A percentile compares a stretch with the other conserved stretches of the same genome.
Evolutionary conservation across 2,113 vertebrate genomes (phyloP).

Genomic region (Neogobius melanostomus): DNA sequence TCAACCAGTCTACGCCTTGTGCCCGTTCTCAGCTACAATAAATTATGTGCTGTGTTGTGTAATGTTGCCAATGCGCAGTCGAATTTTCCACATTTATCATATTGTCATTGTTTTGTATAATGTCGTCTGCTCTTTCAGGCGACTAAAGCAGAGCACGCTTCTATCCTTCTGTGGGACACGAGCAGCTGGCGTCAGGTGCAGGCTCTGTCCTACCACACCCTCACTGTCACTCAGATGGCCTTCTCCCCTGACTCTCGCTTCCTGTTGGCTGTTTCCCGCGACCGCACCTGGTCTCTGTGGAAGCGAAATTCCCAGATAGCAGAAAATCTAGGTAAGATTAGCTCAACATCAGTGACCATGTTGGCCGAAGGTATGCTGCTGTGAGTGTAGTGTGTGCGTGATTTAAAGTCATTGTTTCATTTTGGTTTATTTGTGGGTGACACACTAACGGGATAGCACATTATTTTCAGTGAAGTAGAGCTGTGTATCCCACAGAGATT

Average conservation of each 20-base stretch:
- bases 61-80: not conserved
- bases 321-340: constrained; percentile 60
- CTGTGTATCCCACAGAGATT: too few species aligned
- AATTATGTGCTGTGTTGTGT: not conserved
- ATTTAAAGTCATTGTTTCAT: too few species aligned
- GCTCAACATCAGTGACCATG: too few species aligned
- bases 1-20: not conserved
- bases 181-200: constrained; percentile 89
- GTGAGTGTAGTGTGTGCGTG: too few species aligned
- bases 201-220: constrained; percentile 85
- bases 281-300: constrained; percentile 97
- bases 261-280: constrained; percentile 91
- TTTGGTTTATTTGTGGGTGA: too few species aligned
- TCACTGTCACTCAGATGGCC: constrained; percentile 95
- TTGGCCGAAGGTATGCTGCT: too few species aligned
- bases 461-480: too few species aligned
- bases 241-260: constrained; percentile 89
- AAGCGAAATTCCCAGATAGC: constrained; percentile 60
- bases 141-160: constrained; percentile 91
- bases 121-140: constrained; percentile 74
- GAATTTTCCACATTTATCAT: not conserved
- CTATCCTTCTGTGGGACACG: constrained; percentile 91
- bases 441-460: too few species aligned
- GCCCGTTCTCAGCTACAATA: not conserved
- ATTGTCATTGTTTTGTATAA: not conserved